phyloP scores from a whole-genome alignment of 1,140 invertebrate species.

The Mactra quadrangularis region DNA sequence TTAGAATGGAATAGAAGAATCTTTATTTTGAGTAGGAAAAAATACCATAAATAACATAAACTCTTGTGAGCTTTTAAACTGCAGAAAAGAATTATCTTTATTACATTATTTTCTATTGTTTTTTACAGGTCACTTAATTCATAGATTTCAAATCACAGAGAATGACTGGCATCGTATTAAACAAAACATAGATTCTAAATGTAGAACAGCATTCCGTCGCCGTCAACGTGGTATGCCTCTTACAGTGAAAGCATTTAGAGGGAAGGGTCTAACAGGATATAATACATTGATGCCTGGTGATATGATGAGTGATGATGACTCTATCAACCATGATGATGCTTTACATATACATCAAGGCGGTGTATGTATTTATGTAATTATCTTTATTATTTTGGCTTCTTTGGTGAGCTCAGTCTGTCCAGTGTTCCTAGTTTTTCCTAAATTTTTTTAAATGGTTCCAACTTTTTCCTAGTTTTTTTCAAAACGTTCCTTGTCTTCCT shows the following conservation, averaged over 20 bases:
- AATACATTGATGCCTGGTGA: slow-evolving; percentile 60
- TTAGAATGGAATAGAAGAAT: too few relatives aligned
- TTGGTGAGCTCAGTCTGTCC: too few relatives aligned
- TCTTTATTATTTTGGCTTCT: too few relatives aligned
- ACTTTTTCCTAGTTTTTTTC: too few relatives aligned
- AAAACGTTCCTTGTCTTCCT: too few relatives aligned
- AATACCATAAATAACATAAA: too few relatives aligned
- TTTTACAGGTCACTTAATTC: slow-evolving; percentile 84
- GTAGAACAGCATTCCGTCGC: slow-evolving; percentile 85
- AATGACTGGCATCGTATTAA: slow-evolving; percentile 86
- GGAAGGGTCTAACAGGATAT: slow-evolving; percentile 74
- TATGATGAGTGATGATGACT: slow-evolving; percentile 78
- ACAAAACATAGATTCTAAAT: slow-evolving; percentile 86
- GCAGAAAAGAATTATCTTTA: too few relatives aligned
- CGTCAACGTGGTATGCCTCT: slow-evolving; percentile 83
- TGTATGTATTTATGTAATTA: slow-evolving; percentile 18
- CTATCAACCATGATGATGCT: slow-evolving; percentile 74
- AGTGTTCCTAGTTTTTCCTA: too few relatives aligned
- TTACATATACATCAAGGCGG: slow-evolving; percentile 77
- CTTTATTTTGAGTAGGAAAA: too few relatives aligned
- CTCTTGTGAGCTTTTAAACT: too few relatives aligned
- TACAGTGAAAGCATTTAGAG: slow-evolving; percentile 82
- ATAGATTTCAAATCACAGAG: slow-evolving; percentile 85
- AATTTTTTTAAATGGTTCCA: too few relatives aligned
- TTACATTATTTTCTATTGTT: too few relatives aligned